Evolutionary conservation across 2,797 vertebrate genomes (phyloP).

Genomic region (Buphagus erythrorhynchus): DNA sequence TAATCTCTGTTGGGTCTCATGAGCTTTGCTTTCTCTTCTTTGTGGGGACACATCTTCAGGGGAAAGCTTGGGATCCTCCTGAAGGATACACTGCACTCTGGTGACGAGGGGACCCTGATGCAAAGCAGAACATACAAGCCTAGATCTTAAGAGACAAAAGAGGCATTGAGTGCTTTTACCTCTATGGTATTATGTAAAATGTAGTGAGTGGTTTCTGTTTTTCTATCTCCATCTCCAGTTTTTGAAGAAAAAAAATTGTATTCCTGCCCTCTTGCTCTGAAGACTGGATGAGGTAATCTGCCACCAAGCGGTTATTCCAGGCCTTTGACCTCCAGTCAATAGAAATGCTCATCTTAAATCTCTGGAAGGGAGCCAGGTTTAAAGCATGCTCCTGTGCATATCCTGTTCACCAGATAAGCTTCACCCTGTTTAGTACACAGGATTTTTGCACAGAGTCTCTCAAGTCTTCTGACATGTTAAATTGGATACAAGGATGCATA

Average conservation of each 20-base stretch:
- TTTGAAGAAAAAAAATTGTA: background rate
- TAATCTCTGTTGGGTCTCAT: background rate
- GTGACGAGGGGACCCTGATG: background rate
- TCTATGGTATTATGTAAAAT: background rate
- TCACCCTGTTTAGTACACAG: background rate
- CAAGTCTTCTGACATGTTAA: background rate
- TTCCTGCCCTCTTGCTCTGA: background rate
- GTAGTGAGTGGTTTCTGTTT: background rate
- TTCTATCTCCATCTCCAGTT: background rate
- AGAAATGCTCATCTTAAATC: background rate
- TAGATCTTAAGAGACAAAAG: background rate
- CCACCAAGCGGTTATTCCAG: background rate
- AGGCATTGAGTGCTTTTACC: background rate
- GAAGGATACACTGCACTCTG: background rate
- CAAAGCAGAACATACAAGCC: background rate
- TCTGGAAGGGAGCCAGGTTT: background rate
- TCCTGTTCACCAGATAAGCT: background rate
- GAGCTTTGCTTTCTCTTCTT: background rate
- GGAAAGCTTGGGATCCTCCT: background rate
- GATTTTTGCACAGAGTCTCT: background rate
- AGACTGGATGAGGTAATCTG: background rate
- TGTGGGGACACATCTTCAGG: background rate
- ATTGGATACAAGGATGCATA: background rate
- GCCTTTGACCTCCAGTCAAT: slow-evolving; percentile 11
- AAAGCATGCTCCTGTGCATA: background rate